Evolutionary conservation across 2,797 vertebrate species (phyloP), one percentile per base, ranked within the genome.

Genomic region (Chloroceryle inda): DNA sequence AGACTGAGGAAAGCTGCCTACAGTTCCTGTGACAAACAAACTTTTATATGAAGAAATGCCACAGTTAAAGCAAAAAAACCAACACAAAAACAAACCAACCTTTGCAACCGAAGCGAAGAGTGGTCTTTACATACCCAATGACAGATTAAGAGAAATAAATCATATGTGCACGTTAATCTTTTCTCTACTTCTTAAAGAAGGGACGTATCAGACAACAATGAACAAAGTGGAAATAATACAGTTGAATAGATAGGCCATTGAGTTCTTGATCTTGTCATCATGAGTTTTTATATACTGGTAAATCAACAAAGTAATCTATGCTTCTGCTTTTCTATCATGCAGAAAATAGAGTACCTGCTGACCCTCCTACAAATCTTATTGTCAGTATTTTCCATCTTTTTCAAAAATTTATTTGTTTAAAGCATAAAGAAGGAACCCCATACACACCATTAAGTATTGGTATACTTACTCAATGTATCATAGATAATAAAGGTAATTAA

Each of bases 1-100:
- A 75, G 52, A 79, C 64, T 49, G 37, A 78, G 79, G 93, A 59
- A 92, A 63, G 42, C 64, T 83, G 89, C 85, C 85, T 94, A 82
- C 8, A 1, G 91, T 42, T 94, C 77, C 74, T 67, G 53, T 14
- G 64, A 73, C 4, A 72, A 96, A 89, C 42, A 72, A 96, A 89
- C 42, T 56, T 68, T 1, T 49, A 95, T 47, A 59, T 31, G n/a
- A 85, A n/a, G 55, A 94, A 93, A 62, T 78, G 91, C 13, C 31
- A 78, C 33, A 10, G 49, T 33, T 71, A 85, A 35, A 87, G 69
- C 8, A 89, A 42, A 84, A 89, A 93, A 90, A 8, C 0, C 5
- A 72, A 23, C 11, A 64, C 16, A 71, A n/a, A 85, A 69, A 29
- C 9, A 56, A 62, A 88, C n/a, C 31, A 82, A 79, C n/a, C 17